Conservation (phyloP, 1,140 invertebrate genomes). For the Goniozus legneri region DNA sequence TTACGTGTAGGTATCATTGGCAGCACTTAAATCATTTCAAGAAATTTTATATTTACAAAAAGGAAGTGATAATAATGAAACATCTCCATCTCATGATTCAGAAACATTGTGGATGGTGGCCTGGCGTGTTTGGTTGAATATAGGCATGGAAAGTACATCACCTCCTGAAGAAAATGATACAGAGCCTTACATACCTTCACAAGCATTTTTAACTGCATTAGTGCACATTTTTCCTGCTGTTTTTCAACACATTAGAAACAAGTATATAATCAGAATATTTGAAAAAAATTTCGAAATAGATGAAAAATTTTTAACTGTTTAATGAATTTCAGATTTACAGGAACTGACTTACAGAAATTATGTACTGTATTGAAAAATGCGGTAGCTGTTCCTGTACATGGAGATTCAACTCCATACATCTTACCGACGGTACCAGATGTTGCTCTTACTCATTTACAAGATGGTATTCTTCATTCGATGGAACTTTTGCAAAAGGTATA, state of each 20-base stretch:
- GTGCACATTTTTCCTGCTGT: conserved; percentile 92
- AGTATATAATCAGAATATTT: too few relatives aligned
- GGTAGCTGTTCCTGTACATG: conserved; percentile 77
- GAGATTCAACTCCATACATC: conserved; percentile 78
- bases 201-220: conserved; percentile 87
- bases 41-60: conserved; percentile 77
- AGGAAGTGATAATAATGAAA: conserved; percentile 42
- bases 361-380: conserved; percentile 75
- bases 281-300: conserved; percentile 19
- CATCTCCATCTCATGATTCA: conserved; percentile 49
- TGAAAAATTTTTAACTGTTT: conserved; percentile 1
- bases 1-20: conserved; percentile 84
- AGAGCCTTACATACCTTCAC: conserved; percentile 80
- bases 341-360: conserved; percentile 74
- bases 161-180: conserved; percentile 60
- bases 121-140: conserved; percentile 83
- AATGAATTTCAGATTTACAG: conserved; percentile 58
- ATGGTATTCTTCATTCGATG: conserved; percentile 76
- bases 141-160: conserved; percentile 74
- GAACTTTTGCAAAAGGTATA: conserved; percentile 71
- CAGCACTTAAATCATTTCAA: conserved; percentile 92
- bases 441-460: conserved; percentile 77
- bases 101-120: conserved; percentile 73
- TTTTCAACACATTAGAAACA: conserved; percentile 83
- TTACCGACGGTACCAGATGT: conserved; percentile 71